Evolutionary conservation across 2,888 invertebrate species (phyloP).

Genomic region (Idaea biselata): DNA sequence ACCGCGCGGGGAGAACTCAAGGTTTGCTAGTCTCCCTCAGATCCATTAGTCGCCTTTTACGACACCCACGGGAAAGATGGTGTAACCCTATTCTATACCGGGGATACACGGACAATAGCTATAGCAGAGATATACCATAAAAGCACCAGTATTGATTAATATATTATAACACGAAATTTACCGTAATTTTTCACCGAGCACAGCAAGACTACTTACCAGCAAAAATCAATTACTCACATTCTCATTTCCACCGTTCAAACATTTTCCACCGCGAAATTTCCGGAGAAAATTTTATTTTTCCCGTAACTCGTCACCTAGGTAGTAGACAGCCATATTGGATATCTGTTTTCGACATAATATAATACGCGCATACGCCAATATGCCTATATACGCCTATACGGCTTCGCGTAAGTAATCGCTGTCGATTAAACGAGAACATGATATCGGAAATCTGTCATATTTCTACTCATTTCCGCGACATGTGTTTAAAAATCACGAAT

Average conservation of each 20-base stretch:
- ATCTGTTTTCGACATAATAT: conserved; percentile 48
- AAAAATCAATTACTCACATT: background rate
- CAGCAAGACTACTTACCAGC: background rate
- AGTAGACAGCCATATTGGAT: conserved; percentile 37
- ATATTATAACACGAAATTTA: background rate
- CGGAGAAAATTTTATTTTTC: conserved; percentile 26
- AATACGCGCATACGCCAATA: too few species aligned
- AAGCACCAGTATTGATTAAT: background rate
- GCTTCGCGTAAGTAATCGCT: conserved; percentile 66
- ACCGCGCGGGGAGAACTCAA: too few species aligned
- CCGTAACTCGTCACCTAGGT: conserved; percentile 20
- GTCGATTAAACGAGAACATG: conserved; percentile 65
- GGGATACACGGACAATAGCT: too few species aligned
- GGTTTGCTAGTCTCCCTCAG: too few species aligned
- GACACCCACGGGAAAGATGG: too few species aligned
- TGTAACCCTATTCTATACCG: too few species aligned
- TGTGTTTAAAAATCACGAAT: conserved; percentile 63
- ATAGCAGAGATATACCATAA: too few species aligned
- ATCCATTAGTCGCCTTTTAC: too few species aligned
- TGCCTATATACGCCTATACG: conserved; percentile 39
- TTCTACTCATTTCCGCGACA: conserved; percentile 63
- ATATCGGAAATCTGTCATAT: conserved; percentile 76
- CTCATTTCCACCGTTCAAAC: conserved; percentile 6
- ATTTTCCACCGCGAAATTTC: conserved; percentile 25
- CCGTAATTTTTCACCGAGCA: background rate